These are phyloP conservation scores for Desmophyllum pertusum DNA, from an alignment of 92 coral and sea anemone species.

Conservation along the genomic window DNA sequence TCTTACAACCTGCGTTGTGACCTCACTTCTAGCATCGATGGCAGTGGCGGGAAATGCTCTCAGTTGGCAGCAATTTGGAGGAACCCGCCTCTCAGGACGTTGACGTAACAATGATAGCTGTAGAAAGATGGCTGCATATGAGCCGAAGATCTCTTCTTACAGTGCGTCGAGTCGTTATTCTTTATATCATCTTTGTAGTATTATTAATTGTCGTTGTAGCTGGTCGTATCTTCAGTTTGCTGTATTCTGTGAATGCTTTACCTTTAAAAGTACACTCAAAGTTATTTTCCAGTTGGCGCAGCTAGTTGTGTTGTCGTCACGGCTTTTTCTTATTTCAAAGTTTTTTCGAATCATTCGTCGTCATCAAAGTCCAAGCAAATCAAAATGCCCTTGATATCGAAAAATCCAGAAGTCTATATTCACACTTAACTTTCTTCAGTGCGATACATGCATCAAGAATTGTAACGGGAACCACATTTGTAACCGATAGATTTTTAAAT, in stretches of 20 bases:
- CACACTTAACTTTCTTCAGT: too few relatives aligned
- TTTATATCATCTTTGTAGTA: background rate
- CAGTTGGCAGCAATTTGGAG: background rate
- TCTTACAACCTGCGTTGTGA: background rate
- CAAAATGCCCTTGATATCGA: background rate
- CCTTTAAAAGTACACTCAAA: background rate
- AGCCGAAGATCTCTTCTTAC: constrained; percentile 5
- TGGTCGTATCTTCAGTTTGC: background rate
- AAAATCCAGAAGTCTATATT: background rate
- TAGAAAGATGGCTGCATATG: constrained; percentile 11
- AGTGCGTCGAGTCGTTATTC: background rate
- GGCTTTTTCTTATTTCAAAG: background rate
- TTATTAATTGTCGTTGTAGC: background rate
- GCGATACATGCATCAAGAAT: too few relatives aligned
- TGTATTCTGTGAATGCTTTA: too few relatives aligned
- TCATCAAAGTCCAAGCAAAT: background rate
- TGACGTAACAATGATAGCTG: background rate
- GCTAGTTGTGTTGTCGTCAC: background rate
- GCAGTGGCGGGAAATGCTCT: background rate
- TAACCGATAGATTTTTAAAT: too few relatives aligned
- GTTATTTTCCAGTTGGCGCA: background rate
- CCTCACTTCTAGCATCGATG: background rate
- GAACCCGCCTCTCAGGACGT: too few relatives aligned
- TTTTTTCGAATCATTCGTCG: background rate
- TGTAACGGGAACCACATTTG: too few relatives aligned